A percentile compares a stretch with the other conserved stretches of the same genome.
Conservation (phyloP, 2,797 vertebrate genomes). For the Neosilurus mollespiculum region DNA sequence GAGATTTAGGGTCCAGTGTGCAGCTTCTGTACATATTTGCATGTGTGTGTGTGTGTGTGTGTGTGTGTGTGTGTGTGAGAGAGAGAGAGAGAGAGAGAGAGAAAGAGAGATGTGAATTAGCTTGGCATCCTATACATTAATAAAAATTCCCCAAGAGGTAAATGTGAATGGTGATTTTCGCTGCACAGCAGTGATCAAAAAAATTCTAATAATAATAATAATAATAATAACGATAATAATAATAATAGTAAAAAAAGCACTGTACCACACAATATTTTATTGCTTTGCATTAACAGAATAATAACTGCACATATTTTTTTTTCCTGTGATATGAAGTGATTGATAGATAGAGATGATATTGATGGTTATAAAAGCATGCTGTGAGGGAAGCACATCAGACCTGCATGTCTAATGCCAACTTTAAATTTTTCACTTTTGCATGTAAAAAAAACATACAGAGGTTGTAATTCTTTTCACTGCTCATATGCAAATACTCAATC, state of each 20-base stretch:
- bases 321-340: too few relatives aligned
- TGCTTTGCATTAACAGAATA: constrained; percentile 4
- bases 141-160: constrained; percentile 71
- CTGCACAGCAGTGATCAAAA: constrained; percentile 52
- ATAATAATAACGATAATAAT: too few relatives aligned
- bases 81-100: not conserved
- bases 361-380: not conserved
- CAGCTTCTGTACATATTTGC: not conserved
- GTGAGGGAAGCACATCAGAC: not conserved
- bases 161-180: constrained; percentile 59
- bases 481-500: not conserved
- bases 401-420: not conserved
- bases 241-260: not conserved
- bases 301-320: not conserved
- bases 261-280: not conserved
- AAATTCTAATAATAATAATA: not conserved
- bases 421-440: not conserved
- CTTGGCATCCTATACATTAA: constrained; percentile 74
- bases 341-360: not conserved
- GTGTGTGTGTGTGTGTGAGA: constrained; percentile 9
- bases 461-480: not conserved
- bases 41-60: constrained; percentile 5
- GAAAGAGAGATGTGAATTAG: constrained; percentile 70
- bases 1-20: constrained; percentile 9
- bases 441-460: not conserved